phyloP scores from a whole-genome alignment of 2,797 vertebrate genomes.

The Novumbra hubbsi region DNA sequence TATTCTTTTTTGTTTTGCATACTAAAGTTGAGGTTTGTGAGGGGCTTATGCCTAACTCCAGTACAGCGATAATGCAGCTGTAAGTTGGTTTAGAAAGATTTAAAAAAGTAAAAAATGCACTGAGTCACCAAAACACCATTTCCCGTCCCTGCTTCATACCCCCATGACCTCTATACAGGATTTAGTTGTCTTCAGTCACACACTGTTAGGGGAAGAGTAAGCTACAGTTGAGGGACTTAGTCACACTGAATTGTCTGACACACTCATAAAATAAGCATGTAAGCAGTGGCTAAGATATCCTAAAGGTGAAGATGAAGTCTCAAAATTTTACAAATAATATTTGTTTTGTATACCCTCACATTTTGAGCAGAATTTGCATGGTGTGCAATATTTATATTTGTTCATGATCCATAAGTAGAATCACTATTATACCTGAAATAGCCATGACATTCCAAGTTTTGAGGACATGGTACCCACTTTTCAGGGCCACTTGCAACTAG shows the following conservation, averaged over 20 bases:
- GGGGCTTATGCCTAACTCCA: not conserved
- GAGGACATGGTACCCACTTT: no score
- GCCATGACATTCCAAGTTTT: no score
- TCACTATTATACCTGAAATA: no score
- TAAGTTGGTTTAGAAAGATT: slow-evolving; percentile 32
- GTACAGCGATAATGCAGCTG: not conserved
- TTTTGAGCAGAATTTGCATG: no score
- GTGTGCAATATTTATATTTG: no score
- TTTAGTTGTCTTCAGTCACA: not conserved
- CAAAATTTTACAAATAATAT: no score
- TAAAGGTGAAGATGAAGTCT: no score
- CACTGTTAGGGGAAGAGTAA: not conserved
- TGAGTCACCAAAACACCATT: slow-evolving; percentile 38
- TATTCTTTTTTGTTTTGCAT: not conserved
- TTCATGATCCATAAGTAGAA: no score
- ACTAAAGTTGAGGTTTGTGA: not conserved
- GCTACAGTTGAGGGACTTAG: not conserved
- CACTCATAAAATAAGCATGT: no score
- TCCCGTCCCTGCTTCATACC: slow-evolving; percentile 41
- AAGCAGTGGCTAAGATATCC: no score
- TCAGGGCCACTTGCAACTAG: no score
- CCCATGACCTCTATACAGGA: slow-evolving; percentile 31
- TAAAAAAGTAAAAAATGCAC: slow-evolving; percentile 23
- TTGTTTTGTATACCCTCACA: no score
- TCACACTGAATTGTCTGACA: not conserved